A percentile compares a stretch with the other conserved stretches of the same genome.
Conservation (phyloP, 30 jellyfish, hydroid and myxozoan genomes). For the Turritopsis dohrnii region DNA sequence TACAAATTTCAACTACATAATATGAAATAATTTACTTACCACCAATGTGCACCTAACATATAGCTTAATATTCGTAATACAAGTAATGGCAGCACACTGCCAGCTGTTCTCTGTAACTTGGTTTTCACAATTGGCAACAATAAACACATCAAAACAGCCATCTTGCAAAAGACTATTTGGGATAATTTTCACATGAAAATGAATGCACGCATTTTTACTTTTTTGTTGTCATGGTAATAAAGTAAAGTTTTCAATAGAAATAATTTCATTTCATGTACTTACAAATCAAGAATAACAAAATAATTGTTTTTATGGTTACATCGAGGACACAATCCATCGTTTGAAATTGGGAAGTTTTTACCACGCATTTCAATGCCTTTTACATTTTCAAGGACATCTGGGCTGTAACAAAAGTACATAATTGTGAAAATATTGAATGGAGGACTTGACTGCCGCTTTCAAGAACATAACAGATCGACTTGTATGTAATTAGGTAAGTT, state of each 20-base stretch:
- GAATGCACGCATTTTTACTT: too few species aligned
- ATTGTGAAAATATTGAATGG: too few species aligned
- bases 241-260: too few species aligned
- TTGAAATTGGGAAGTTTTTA: conserved; percentile 64
- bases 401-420: too few species aligned
- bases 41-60: background rate
- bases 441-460: too few species aligned
- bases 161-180: background rate
- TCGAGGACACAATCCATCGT: conserved; percentile 80
- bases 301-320: conserved; percentile 47
- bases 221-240: too few species aligned
- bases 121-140: background rate
- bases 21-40: background rate
- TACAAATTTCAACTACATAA: background rate
- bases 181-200: too few species aligned
- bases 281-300: conserved; percentile 82
- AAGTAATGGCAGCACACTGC: background rate
- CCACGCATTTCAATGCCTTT: conserved; percentile 74
- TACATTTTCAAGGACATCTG: conserved; percentile 52
- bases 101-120: background rate
- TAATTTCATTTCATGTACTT: conserved; percentile 27
- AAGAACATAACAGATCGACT: background rate
- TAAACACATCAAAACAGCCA: background rate
- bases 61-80: background rate
- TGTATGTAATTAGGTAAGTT: background rate